Conservation (phyloP, 2,888 invertebrate genomes). For the Hipparchia semele region DNA sequence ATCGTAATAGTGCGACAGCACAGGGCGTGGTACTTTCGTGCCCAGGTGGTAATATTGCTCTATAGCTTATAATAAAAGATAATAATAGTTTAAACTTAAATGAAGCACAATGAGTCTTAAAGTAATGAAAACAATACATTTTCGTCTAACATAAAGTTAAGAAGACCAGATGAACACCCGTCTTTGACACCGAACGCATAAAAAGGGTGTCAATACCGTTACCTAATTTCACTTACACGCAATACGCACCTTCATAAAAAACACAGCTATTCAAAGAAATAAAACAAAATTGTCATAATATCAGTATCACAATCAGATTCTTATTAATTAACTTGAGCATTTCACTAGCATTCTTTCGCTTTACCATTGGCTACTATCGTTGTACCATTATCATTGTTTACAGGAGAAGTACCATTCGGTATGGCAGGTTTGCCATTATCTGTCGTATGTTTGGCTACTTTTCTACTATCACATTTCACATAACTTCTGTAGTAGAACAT, state of each 20-base stretch:
- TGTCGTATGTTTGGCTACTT: slow-evolving; percentile 3
- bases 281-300: background rate
- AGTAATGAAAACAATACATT: background rate
- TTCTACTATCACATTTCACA: slow-evolving; percentile 45
- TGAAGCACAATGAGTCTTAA: background rate
- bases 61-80: background rate
- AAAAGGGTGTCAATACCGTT: background rate
- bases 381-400: slow-evolving; percentile 25
- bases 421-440: background rate
- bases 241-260: background rate
- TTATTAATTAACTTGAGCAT: slow-evolving; percentile 6
- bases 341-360: slow-evolving; percentile 64
- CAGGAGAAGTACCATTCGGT: background rate
- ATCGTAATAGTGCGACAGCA: too few relatives aligned
- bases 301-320: slow-evolving; percentile 8
- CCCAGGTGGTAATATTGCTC: too few relatives aligned
- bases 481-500: slow-evolving; percentile 89
- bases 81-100: background rate
- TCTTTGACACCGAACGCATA: slow-evolving; percentile 1
- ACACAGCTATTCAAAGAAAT: background rate
- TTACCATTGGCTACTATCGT: slow-evolving; percentile 51
- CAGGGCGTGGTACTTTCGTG: too few relatives aligned
- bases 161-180: slow-evolving; percentile 16
- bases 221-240: slow-evolving; percentile 1
- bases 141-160: slow-evolving; percentile 2